Percentiles rank a stretch among this genome's conserved stretches.
These are phyloP conservation scores for Paradoxurus hermaphroditus DNA, from an alignment of 2,113 vertebrate genomes.

Conservation along the genomic window DNA sequence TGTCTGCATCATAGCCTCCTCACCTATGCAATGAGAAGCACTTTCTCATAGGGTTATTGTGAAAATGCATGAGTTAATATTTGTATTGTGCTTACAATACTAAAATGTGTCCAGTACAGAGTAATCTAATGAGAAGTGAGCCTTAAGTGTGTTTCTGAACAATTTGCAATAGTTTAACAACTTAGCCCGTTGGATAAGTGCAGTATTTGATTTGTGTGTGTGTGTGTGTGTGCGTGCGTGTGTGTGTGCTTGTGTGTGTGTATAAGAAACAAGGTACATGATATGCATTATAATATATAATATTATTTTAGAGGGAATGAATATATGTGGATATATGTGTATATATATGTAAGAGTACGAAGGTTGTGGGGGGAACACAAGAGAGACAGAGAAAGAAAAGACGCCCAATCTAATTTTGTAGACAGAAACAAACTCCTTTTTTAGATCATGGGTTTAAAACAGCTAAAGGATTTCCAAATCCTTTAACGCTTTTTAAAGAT, in stretches of 20 bases:
- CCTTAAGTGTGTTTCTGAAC: background rate
- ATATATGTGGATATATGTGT: background rate
- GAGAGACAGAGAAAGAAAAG: background rate
- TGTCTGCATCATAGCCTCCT: background rate
- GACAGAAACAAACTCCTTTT: background rate
- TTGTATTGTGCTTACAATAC: background rate
- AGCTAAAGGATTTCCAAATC: background rate
- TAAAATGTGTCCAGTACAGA: background rate
- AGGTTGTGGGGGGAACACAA: background rate
- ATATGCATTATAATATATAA: background rate
- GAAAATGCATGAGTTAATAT: background rate
- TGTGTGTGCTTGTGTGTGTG: background rate
- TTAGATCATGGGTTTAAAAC: background rate
- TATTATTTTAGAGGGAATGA: background rate
- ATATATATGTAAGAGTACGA: background rate
- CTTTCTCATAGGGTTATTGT: background rate
- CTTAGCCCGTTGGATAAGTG: background rate
- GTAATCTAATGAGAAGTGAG: background rate
- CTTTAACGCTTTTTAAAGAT: background rate
- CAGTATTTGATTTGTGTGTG: background rate
- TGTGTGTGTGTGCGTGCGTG: background rate
- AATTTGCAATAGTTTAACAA: background rate
- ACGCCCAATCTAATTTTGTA: background rate
- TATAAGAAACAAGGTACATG: background rate
- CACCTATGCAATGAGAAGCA: background rate